phyloP scores from a whole-genome alignment of 2,113 vertebrate genomes.

The Myanophis thanlyinensis region DNA sequence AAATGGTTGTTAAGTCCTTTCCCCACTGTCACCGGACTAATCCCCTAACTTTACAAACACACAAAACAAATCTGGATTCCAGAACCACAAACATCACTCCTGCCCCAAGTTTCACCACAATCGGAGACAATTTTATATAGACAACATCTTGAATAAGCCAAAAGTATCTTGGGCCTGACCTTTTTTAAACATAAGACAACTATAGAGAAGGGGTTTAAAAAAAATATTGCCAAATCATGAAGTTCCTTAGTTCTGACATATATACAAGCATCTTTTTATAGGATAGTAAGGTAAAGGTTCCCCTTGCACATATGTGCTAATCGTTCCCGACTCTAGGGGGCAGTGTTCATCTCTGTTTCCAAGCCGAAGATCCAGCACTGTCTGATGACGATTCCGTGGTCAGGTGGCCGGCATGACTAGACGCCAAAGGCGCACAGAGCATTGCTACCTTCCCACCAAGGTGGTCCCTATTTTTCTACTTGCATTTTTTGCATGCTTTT shows the following conservation, averaged over 20 bases:
- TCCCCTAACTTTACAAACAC: background rate
- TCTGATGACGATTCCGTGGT: too few relatives aligned
- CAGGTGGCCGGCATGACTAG: too few relatives aligned
- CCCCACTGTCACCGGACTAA: background rate
- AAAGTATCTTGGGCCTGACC: background rate
- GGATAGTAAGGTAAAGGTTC: too few relatives aligned
- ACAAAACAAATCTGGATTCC: background rate
- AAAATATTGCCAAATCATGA: background rate
- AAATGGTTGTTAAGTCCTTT: background rate
- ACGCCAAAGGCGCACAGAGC: too few relatives aligned
- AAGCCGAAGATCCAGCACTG: too few relatives aligned
- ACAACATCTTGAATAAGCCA: background rate
- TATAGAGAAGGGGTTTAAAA: background rate
- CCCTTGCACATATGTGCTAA: too few relatives aligned
- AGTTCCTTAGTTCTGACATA: background rate
- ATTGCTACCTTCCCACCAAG: too few relatives aligned
- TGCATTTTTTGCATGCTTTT: too few relatives aligned
- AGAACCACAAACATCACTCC: background rate
- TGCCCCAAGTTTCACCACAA: background rate
- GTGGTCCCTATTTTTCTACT: too few relatives aligned
- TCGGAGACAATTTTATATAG: too few relatives aligned
- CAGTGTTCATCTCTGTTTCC: too few relatives aligned
- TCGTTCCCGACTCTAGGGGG: too few relatives aligned
- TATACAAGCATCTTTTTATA: background rate
- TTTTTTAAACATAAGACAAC: background rate